These are phyloP conservation scores for Lasioglossum marginatum DNA, from an alignment of 2,888 invertebrate genomes.

Conservation along the genomic window DNA sequence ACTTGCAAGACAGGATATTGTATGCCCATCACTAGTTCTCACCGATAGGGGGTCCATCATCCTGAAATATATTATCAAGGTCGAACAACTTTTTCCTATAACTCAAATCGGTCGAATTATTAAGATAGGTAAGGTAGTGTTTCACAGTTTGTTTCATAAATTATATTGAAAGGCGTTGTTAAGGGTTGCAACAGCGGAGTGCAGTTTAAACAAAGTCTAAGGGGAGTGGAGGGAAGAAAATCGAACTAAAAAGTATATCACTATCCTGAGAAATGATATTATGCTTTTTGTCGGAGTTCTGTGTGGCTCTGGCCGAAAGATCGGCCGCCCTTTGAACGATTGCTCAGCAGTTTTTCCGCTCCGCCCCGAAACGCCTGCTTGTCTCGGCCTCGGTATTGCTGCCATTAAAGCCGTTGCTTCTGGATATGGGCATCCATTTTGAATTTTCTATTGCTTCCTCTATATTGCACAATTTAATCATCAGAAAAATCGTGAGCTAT, in stretches of 20 bases:
- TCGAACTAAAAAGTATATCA: slow-evolving; percentile 4
- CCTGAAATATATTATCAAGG: no score
- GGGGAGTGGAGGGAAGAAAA: neutral
- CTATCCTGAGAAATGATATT: slow-evolving; percentile 63
- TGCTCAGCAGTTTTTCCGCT: slow-evolving; percentile 82
- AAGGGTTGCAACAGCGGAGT: neutral
- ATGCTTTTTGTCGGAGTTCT: slow-evolving; percentile 59
- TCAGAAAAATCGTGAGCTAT: neutral
- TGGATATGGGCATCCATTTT: slow-evolving; percentile 44
- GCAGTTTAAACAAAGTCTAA: neutral
- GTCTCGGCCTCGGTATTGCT: slow-evolving; percentile 51
- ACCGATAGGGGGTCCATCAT: no score
- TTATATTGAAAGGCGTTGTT: neutral
- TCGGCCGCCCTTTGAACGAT: slow-evolving; percentile 76
- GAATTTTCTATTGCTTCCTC: slow-evolving; percentile 21
- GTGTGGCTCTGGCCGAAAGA: slow-evolving; percentile 61
- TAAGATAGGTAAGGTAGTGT: no score
- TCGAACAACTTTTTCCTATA: no score
- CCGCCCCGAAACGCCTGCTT: slow-evolving; percentile 80
- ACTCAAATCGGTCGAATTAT: no score
- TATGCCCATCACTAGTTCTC: no score
- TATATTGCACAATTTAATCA: neutral
- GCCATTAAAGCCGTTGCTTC: slow-evolving; percentile 57
- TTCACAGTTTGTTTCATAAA: no score
- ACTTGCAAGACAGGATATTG: no score